Evolutionary conservation across 2,797 vertebrate species (phyloP), one percentile per base, ranked within the genome.

Genomic region (Enteromius trimaculatus): DNA sequence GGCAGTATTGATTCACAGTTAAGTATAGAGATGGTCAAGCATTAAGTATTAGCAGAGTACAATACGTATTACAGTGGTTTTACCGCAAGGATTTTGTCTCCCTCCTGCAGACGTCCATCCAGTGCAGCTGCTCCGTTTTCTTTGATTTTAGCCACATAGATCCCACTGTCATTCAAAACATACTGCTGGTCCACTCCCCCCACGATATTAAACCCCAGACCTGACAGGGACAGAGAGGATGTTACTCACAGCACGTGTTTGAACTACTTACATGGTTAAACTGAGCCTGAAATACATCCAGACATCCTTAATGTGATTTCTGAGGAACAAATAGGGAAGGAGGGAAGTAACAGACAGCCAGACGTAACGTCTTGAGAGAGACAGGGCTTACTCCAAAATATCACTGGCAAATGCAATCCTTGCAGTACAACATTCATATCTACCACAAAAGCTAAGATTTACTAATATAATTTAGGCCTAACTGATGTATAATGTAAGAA

Each of bases 181-280:
- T 95, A 95, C 88, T 95, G 97, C 88, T 97, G 97, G 90, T 99
- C 98, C 88, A 95, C 93, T 79, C 98, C 98, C 58, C 98, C 98
- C 42, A 99, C 95, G 82, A 99, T 99, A 90, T 99, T 99, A 94
- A 99, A 99, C 71, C 98, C 98, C 89, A 99, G 88, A 66, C 98
- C 98, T 99, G 88, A 76, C 84, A 92, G 87, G 91, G 84, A 85
- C 39, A 89, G 14, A 91, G 66, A 31, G 64, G 68, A 51, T 7
- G 11, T 55, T 83, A 44, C 76, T 14, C 37, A 65, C 58, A 80
- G 39, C 23, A 14, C 11, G 3, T 72, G 16, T 23, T 4, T 16
- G 6, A n/a, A n/a, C 70, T 39, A 17, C 34, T 23, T 42, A n/a
- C 71, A 82, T 26, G 23, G 76, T 53, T 76, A 65, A 53, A 64